These are phyloP conservation scores for Diadophis punctatus DNA, from an alignment of 2,113 vertebrate species.

Conservation along the genomic window DNA sequence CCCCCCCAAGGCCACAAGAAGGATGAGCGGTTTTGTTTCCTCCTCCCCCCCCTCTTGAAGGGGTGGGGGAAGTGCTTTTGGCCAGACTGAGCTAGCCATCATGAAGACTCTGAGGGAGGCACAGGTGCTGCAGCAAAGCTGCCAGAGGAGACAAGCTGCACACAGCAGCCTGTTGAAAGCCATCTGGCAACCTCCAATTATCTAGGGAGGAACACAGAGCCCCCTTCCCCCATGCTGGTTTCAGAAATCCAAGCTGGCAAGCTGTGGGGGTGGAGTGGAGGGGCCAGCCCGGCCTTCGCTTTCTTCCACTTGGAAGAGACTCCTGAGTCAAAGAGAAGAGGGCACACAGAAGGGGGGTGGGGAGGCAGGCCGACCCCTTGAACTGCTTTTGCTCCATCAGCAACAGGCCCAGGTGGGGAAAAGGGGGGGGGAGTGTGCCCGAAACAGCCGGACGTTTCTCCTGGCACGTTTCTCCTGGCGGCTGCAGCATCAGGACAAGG, in stretches of 20 bases:
- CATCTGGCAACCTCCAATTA: conserved; percentile 8
- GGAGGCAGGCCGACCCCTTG: background rate
- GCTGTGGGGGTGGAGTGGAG: background rate
- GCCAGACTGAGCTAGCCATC: background rate
- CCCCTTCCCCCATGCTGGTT: background rate
- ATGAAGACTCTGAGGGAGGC: background rate
- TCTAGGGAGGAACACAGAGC: background rate
- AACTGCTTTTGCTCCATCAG: background rate
- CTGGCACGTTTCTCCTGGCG: no score
- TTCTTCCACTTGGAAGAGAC: background rate
- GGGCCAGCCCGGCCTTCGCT: background rate
- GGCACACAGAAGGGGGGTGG: background rate
- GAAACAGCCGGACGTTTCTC: background rate
- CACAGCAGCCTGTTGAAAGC: background rate
- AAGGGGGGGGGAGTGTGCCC: background rate
- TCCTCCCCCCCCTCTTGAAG: background rate
- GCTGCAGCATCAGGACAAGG: no score
- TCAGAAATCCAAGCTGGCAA: background rate
- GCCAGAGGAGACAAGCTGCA: background rate
- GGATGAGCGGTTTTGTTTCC: background rate
- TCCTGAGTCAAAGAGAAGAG: background rate
- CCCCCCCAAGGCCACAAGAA: background rate
- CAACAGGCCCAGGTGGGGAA: background rate
- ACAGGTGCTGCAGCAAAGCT: background rate
- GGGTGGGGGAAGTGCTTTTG: background rate